Percentiles rank a stretch among this genome's conserved stretches.
phyloP scores from a whole-genome alignment of 2,888 invertebrate species.

The Zaprionus lineosus region DNA sequence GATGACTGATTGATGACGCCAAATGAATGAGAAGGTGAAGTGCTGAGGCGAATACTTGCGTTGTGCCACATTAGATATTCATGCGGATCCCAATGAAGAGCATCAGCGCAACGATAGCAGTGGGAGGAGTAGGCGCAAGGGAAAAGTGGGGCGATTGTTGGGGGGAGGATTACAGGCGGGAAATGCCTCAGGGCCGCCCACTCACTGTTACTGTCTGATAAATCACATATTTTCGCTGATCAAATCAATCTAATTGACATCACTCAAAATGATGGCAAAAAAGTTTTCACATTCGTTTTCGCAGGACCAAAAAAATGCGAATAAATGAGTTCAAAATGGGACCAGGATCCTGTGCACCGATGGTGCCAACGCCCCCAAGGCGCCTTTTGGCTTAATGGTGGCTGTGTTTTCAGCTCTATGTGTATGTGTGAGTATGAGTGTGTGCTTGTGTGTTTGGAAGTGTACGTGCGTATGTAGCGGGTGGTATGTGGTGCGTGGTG shows the following conservation, averaged over 20 bases:
- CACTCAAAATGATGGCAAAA: constrained; percentile 82
- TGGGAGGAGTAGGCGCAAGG: neutral
- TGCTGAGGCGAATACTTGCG: constrained; percentile 56
- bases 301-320: constrained; percentile 60
- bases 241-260: constrained; percentile 83
- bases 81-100: no score
- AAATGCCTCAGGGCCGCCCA: constrained; percentile 64
- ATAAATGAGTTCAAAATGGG: constrained; percentile 75
- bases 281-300: constrained; percentile 74
- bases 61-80: constrained; percentile 72
- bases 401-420: constrained; percentile 57
- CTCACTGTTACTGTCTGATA: constrained; percentile 76
- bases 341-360: constrained; percentile 28
- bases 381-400: constrained; percentile 70
- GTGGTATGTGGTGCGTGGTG: constrained; percentile 5
- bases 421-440: constrained; percentile 15
- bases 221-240: constrained; percentile 82
- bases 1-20: constrained; percentile 80
- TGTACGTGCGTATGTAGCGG: no score
- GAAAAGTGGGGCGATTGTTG: neutral
- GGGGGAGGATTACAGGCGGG: constrained; percentile 2
- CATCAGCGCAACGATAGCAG: neutral
- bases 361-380: constrained; percentile 33
- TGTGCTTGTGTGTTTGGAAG: neutral
- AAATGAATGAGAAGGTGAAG: constrained; percentile 51